Evolutionary conservation across 2,888 invertebrate species (phyloP).

Genomic region (Zonitis immaculata): DNA sequence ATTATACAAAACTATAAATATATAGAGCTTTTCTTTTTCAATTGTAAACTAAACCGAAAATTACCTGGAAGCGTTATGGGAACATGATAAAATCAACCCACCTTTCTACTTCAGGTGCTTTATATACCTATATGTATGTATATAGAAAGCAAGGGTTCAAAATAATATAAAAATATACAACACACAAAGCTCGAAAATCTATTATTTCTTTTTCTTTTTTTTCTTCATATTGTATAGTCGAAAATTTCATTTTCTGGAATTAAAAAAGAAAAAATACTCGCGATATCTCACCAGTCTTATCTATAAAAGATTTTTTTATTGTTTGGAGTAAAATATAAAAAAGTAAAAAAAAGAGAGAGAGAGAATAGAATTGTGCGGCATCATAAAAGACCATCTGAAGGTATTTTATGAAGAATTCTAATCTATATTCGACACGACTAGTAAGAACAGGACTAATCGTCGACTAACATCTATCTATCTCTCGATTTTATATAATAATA

Average conservation of each 20-base stretch:
- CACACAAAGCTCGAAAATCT: too few species aligned
- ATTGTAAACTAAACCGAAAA: background rate
- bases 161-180: too few species aligned
- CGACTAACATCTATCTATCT: constrained; percentile 18
- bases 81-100: background rate
- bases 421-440: constrained; percentile 21
- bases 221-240: too few species aligned
- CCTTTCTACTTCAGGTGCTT: background rate
- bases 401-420: constrained; percentile 19
- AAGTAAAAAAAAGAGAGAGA: background rate
- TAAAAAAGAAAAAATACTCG: too few species aligned
- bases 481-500: background rate
- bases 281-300: background rate
- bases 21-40: background rate
- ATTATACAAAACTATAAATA: background rate
- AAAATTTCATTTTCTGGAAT: too few species aligned
- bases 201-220: too few species aligned
- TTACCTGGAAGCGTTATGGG: background rate
- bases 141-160: background rate
- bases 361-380: background rate
- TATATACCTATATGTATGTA: too few species aligned
- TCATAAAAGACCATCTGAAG: background rate
- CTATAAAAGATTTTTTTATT: background rate
- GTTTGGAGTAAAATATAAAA: background rate
- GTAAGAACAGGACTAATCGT: constrained; percentile 15